These are phyloP conservation scores for Nothocercus nigrocapillus DNA, from an alignment of 2,113 vertebrate genomes.

Conservation along the genomic window DNA sequence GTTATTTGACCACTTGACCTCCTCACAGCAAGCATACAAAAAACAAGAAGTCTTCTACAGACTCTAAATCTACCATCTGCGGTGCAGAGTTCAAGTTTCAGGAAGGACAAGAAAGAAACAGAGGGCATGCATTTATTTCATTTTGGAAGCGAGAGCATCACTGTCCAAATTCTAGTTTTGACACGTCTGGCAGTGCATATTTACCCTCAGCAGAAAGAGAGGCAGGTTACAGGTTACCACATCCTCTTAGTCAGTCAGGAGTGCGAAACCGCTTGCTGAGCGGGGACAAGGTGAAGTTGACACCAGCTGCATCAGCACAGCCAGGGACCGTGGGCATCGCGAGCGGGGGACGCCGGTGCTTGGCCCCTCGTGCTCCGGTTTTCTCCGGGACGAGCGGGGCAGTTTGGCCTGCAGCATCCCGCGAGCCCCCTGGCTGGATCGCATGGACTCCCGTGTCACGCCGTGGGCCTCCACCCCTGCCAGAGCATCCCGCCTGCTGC, in stretches of 20 bases:
- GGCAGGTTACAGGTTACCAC: background rate
- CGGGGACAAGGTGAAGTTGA: background rate
- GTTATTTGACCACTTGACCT: background rate
- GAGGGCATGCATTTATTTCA: rapidly evolving
- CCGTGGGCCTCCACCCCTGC: background rate
- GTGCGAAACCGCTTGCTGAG: background rate
- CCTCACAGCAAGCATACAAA: background rate
- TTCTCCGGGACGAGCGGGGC: background rate
- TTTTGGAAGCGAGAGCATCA: background rate
- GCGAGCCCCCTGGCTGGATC: rapidly evolving
- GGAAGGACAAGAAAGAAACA: background rate
- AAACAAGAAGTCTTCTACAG: background rate
- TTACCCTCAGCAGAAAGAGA: background rate
- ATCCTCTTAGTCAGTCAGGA: background rate
- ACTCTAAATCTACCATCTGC: background rate
- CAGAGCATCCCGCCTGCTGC: background rate
- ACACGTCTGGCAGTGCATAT: rapidly evolving
- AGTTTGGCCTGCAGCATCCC: background rate
- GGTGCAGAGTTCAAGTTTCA: background rate
- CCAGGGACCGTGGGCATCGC: rapidly evolving
- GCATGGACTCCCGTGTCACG: rapidly evolving
- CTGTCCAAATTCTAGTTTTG: background rate
- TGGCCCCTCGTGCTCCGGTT: rapidly evolving
- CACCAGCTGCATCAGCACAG: background rate
- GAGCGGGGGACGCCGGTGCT: no score